Conservation (phyloP, 2,797 vertebrate species). For the Pogonophryne albipinna region DNA sequence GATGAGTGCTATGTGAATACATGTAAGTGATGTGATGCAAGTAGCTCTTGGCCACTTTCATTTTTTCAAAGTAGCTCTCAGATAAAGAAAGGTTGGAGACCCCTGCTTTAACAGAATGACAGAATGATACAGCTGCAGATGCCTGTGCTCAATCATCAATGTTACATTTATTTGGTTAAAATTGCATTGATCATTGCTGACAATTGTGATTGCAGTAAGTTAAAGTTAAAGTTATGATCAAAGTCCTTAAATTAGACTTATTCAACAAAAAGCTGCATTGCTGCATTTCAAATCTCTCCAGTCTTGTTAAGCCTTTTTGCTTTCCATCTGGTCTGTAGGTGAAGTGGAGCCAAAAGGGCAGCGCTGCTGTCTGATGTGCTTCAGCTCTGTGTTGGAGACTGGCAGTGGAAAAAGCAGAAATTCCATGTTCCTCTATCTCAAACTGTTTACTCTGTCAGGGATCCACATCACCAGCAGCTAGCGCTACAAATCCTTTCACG, state of each 20-base stretch:
- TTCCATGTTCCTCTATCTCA: constrained; percentile 47
- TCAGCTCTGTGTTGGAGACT: constrained; percentile 18
- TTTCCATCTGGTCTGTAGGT: constrained; percentile 37
- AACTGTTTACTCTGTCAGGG: constrained; percentile 54
- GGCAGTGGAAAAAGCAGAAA: constrained; percentile 31
- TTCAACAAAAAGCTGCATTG: constrained; percentile 3
- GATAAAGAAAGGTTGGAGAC: too few species aligned
- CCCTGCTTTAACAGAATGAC: background rate
- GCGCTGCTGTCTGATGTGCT: constrained; percentile 39
- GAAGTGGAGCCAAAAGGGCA: constrained; percentile 41
- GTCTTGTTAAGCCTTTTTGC: constrained; percentile 6
- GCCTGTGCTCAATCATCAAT: background rate
- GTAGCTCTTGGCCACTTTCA: too few species aligned
- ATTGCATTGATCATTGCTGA: background rate
- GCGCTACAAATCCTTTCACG: constrained; percentile 45
- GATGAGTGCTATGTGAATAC: too few species aligned
- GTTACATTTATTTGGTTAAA: constrained; percentile 6
- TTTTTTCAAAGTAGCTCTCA: too few species aligned
- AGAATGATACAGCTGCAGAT: background rate
- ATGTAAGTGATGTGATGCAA: too few species aligned
- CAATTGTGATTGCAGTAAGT: background rate
- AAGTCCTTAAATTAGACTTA: background rate
- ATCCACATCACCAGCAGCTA: constrained; percentile 44
- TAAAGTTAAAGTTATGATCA: background rate
- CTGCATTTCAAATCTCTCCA: constrained; percentile 1